phyloP scores from a whole-genome alignment of 2,888 invertebrate genomes.

The Drosophila austrosaltans region DNA sequence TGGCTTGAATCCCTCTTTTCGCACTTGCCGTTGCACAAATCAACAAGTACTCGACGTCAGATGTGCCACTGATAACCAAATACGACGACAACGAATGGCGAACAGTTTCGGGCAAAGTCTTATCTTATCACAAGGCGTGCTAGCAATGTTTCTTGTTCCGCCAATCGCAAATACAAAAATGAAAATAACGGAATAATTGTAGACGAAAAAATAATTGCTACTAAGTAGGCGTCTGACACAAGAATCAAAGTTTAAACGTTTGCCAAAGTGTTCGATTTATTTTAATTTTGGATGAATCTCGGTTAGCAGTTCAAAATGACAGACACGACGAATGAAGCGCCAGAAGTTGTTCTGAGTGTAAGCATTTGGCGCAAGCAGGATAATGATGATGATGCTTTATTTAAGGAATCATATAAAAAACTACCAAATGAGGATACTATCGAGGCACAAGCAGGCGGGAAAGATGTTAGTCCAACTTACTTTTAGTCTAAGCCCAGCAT shows the following conservation, averaged over 20 bases:
- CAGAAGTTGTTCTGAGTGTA: slow-evolving; percentile 40
- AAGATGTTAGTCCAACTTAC: slow-evolving; percentile 53
- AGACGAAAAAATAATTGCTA: slow-evolving; percentile 44
- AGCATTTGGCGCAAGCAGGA: slow-evolving; percentile 10
- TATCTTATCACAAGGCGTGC: slow-evolving; percentile 60
- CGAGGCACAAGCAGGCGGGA: slow-evolving; percentile 28
- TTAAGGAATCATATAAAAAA: slow-evolving; percentile 37
- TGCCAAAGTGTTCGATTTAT: slow-evolving; percentile 31
- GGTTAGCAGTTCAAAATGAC: slow-evolving; percentile 46
- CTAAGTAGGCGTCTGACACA: slow-evolving; percentile 53
- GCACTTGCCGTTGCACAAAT: not conserved
- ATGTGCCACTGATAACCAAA: slow-evolving; percentile 42
- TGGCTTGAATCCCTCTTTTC: slow-evolving; percentile 17
- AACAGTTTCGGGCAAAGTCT: slow-evolving; percentile 39
- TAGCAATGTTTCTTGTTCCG: slow-evolving; percentile 51
- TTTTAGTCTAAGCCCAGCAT: slow-evolving; percentile 23
- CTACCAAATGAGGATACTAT: slow-evolving; percentile 36
- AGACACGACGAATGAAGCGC: slow-evolving; percentile 25
- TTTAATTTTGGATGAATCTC: slow-evolving; percentile 42
- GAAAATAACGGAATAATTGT: not conserved
- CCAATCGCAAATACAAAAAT: slow-evolving; percentile 26
- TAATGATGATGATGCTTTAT: not conserved
- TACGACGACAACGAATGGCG: slow-evolving; percentile 22
- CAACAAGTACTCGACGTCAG: slow-evolving; percentile 15
- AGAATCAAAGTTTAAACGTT: slow-evolving; percentile 55